Conservation (phyloP, 2,888 invertebrate genomes). For the Volucella bombylans region DNA sequence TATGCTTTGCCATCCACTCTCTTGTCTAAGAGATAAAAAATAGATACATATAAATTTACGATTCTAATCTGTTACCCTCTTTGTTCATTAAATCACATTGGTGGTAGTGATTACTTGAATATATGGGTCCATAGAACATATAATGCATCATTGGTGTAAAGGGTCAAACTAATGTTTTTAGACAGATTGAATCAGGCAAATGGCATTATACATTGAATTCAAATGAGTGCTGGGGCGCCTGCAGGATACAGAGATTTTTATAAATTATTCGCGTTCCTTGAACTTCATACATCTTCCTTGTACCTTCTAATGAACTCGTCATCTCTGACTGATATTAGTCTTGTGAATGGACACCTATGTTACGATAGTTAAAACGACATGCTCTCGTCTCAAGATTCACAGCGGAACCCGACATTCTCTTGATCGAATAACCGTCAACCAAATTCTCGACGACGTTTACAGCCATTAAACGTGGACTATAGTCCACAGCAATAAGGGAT, state of each 20-base stretch:
- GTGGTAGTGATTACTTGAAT: slow-evolving; percentile 28
- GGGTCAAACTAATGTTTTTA: slow-evolving; percentile 65
- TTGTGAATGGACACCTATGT: too few species aligned
- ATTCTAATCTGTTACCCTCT: slow-evolving; percentile 18
- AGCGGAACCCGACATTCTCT: too few species aligned
- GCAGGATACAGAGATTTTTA: slow-evolving; percentile 59
- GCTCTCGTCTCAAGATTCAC: too few species aligned
- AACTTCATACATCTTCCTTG: too few species aligned
- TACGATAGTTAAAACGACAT: too few species aligned
- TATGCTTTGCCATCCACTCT: slow-evolving; percentile 53
- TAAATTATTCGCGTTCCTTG: too few species aligned
- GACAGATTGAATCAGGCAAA: slow-evolving; percentile 65
- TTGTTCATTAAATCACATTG: neutral
- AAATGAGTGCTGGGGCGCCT: neutral
- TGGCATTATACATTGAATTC: slow-evolving; percentile 37
- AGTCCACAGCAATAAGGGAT: too few species aligned
- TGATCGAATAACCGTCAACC: too few species aligned
- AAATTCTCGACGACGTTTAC: too few species aligned
- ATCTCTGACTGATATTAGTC: too few species aligned
- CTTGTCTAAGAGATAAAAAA: slow-evolving; percentile 26
- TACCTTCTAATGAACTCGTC: too few species aligned
- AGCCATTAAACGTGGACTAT: too few species aligned
- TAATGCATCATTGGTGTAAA: slow-evolving; percentile 30
- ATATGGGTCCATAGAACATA: slow-evolving; percentile 34
- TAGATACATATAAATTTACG: slow-evolving; percentile 8